Evolutionary conservation across 2,888 invertebrate genomes (phyloP).

Genomic region (Parascotia fuliginaria): DNA sequence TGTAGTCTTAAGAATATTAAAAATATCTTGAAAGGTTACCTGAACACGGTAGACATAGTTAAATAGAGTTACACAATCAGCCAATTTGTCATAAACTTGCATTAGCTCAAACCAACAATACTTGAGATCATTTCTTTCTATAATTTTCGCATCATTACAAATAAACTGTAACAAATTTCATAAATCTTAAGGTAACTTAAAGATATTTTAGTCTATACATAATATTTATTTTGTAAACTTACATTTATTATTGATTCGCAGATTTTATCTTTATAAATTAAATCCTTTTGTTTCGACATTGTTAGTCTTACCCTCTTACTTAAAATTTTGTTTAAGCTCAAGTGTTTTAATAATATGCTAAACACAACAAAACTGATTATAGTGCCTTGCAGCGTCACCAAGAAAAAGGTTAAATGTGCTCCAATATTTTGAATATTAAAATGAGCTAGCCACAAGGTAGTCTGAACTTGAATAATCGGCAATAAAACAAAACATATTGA

Average conservation of each 20-base stretch:
- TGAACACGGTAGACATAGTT: slow-evolving; percentile 65
- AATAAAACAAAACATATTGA: slow-evolving; percentile 43
- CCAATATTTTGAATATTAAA: slow-evolving; percentile 52
- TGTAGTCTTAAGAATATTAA: not conserved
- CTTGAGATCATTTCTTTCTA: slow-evolving; percentile 35
- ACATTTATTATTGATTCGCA: slow-evolving; percentile 45
- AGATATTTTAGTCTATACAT: no score
- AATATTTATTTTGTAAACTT: slow-evolving; percentile 23
- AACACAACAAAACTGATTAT: slow-evolving; percentile 50
- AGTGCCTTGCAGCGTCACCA: slow-evolving; percentile 57
- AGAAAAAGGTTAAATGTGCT: slow-evolving; percentile 47
- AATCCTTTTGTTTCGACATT: slow-evolving; percentile 34
- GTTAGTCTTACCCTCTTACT: slow-evolving; percentile 38
- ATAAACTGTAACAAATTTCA: slow-evolving; percentile 32
- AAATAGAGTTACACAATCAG: slow-evolving; percentile 61
- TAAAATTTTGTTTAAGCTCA: slow-evolving; percentile 53
- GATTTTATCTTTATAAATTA: slow-evolving; percentile 40
- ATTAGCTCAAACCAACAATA: slow-evolving; percentile 70
- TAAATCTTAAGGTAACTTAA: no score
- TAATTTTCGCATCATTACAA: slow-evolving; percentile 32
- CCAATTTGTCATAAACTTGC: slow-evolving; percentile 69
- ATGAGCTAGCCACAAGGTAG: slow-evolving; percentile 40
- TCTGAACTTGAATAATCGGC: slow-evolving; percentile 37
- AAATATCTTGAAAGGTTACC: slow-evolving; percentile 40
- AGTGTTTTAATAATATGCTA: slow-evolving; percentile 51